These are phyloP conservation scores for Orthosia gothica DNA, from an alignment of 2,888 invertebrate species.

Conservation along the genomic window DNA sequence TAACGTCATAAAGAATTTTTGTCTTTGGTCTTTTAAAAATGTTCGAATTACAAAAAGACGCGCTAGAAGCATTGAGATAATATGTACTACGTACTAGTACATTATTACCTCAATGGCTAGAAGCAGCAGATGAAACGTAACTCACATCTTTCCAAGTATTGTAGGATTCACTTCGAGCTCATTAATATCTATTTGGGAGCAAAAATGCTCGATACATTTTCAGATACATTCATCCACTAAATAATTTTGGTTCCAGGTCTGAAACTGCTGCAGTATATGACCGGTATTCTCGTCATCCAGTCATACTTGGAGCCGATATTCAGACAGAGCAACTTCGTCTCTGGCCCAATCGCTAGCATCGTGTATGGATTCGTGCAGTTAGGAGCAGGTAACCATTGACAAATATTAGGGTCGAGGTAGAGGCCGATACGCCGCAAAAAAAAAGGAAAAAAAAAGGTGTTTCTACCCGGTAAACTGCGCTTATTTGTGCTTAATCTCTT, in stretches of 20 bases:
- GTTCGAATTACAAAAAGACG: background rate
- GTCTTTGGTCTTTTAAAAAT: too few relatives aligned
- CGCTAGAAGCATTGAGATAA: too few relatives aligned
- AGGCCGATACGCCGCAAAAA: background rate
- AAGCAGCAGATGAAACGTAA: too few relatives aligned
- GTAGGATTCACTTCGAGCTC: too few relatives aligned
- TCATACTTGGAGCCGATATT: constrained; percentile 92
- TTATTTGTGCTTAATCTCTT: too few relatives aligned
- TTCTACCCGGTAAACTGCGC: too few relatives aligned
- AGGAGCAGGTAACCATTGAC: constrained; percentile 84
- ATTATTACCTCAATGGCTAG: too few relatives aligned
- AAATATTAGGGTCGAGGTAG: background rate
- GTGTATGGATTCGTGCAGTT: constrained; percentile 92
- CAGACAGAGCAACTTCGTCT: constrained; percentile 88
- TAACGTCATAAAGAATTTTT: too few relatives aligned
- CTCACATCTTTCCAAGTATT: too few relatives aligned
- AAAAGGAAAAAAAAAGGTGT: background rate
- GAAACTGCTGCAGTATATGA: constrained; percentile 92
- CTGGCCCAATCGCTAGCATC: constrained; percentile 91
- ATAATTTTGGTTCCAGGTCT: constrained; percentile 82
- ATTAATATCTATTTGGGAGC: background rate
- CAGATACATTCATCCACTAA: background rate
- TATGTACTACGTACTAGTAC: too few relatives aligned
- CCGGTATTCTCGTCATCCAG: constrained; percentile 92
- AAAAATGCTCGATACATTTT: background rate